phyloP scores from a whole-genome alignment of 2,113 vertebrate species.

The Copsychus sechellarum region DNA sequence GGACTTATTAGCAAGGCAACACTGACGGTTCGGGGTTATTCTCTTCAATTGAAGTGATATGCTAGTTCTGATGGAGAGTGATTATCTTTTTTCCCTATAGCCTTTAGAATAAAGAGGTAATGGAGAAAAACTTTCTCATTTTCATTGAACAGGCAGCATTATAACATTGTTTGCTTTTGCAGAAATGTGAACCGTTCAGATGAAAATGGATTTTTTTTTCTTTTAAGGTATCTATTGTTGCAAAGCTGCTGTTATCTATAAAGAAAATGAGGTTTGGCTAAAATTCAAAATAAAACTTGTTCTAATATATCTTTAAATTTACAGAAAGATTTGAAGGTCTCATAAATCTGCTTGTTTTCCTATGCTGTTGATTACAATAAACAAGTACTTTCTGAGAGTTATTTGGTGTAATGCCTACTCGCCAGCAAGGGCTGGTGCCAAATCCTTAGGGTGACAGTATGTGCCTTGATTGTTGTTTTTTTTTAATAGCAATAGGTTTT shows the following conservation, averaged over 20 bases:
- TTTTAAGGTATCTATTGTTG: not conserved
- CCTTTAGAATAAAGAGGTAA: conserved; percentile 30
- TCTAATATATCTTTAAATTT: not conserved
- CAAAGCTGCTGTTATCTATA: not conserved
- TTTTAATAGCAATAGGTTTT: not conserved
- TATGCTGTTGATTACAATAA: not conserved
- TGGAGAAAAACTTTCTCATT: not conserved
- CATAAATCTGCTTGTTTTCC: not conserved
- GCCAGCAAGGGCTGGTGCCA: not conserved
- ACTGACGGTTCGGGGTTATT: not conserved
- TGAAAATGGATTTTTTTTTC: not conserved
- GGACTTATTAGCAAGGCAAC: not conserved
- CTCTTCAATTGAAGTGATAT: not conserved
- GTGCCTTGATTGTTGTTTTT: not conserved
- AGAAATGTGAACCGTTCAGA: not conserved
- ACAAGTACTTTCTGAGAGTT: not conserved
- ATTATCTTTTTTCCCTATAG: not conserved
- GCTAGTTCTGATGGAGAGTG: not conserved
- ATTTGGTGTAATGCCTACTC: not conserved
- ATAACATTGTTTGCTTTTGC: not conserved
- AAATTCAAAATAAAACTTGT: not conserved
- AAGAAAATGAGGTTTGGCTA: not conserved
- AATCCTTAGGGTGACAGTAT: not conserved
- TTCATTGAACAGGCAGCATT: not conserved
- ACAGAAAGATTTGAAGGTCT: not conserved